A percentile compares a stretch with the other conserved stretches of the same genome.
These are phyloP conservation scores for Escarpia spicata DNA, from an alignment of 2,888 invertebrate species.

Conservation along the genomic window DNA sequence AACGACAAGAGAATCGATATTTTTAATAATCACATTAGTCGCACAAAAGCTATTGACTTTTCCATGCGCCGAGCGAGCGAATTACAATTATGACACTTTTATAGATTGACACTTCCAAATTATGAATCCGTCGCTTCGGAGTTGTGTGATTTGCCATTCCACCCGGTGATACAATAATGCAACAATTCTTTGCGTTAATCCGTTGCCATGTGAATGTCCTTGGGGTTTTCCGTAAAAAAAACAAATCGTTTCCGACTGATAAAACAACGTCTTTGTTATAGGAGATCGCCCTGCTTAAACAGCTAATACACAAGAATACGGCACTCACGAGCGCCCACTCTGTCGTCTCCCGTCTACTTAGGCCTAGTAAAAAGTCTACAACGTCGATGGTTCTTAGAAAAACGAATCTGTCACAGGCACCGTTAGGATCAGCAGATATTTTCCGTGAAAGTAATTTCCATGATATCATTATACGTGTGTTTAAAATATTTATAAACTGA, in stretches of 20 bases:
- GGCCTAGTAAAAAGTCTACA: neutral
- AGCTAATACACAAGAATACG: neutral
- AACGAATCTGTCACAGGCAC: neutral
- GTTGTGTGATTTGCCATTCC: neutral
- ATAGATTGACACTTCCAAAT: neutral
- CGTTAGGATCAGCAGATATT: neutral
- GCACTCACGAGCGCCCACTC: neutral
- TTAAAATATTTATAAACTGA: neutral
- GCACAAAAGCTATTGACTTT: constrained; percentile 6
- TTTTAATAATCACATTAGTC: neutral
- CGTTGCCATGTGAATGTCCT: neutral
- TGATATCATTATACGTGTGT: neutral
- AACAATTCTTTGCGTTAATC: neutral
- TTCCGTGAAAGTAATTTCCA: neutral
- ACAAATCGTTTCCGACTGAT: neutral
- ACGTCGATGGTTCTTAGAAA: neutral
- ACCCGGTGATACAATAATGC: neutral
- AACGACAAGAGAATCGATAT: neutral
- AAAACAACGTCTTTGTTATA: neutral
- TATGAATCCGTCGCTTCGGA: neutral
- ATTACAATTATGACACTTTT: neutral
- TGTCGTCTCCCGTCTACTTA: neutral
- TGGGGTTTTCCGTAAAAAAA: neutral
- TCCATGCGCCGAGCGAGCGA: neutral
- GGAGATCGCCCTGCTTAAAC: neutral